phyloP scores from a whole-genome alignment of 2,113 vertebrate genomes.

The Heptranchias perlo region DNA sequence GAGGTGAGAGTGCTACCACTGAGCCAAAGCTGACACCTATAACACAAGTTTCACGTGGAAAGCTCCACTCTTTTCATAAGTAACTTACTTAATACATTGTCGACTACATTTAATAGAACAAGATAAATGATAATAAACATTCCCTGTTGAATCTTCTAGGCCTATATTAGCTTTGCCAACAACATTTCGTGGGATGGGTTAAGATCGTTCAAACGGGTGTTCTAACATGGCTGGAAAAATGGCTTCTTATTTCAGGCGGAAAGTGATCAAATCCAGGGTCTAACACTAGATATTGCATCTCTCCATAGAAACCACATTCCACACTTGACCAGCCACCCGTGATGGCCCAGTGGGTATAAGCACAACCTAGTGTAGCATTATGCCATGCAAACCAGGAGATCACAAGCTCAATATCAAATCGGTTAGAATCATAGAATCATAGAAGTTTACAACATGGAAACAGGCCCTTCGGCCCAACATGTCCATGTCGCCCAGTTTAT shows the following conservation, averaged over 20 bases:
- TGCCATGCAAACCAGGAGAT: not conserved
- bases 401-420: not conserved
- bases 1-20: too few species aligned
- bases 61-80: not conserved
- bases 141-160: not conserved
- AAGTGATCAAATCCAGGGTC: too few species aligned
- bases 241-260: not conserved
- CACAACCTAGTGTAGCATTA: too few species aligned
- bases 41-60: not conserved
- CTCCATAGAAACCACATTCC: not conserved
- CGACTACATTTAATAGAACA: not conserved
- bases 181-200: too few species aligned
- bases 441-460: too few species aligned
- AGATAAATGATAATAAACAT: not conserved
- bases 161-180: not conserved
- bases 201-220: not conserved
- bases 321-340: not conserved
- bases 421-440: too few species aligned
- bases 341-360: not conserved
- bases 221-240: not conserved
- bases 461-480: too few species aligned
- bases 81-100: not conserved
- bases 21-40: not conserved
- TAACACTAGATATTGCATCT: not conserved
- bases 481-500: too few species aligned